These are phyloP conservation scores for Diloba caeruleocephala DNA, from an alignment of 2,888 invertebrate species.

Conservation along the genomic window DNA sequence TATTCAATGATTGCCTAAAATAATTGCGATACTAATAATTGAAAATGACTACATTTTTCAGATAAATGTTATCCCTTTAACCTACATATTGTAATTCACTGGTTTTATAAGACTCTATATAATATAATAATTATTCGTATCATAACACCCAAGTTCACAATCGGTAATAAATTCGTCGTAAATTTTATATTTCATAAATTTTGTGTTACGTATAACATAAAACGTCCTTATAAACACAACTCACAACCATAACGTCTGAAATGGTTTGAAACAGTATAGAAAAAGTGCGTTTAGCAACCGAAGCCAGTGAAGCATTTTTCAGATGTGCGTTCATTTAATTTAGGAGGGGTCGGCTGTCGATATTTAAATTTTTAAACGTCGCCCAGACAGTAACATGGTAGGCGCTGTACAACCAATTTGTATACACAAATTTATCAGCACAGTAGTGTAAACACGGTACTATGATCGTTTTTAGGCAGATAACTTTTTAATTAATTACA, in stretches of 20 bases:
- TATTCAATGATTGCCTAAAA: too few relatives aligned
- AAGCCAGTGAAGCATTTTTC: constrained; percentile 68
- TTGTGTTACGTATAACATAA: constrained; percentile 54
- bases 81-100: too few relatives aligned
- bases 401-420: constrained; percentile 75
- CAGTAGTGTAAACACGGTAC: constrained; percentile 54
- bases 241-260: constrained; percentile 60
- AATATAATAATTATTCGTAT: too few relatives aligned
- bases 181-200: neutral
- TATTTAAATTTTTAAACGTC: constrained; percentile 87
- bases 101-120: too few relatives aligned
- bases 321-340: constrained; percentile 78
- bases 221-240: constrained; percentile 43
- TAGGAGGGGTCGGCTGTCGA: constrained; percentile 80
- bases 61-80: too few relatives aligned
- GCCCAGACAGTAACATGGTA: constrained; percentile 69
- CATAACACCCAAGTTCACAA: too few relatives aligned
- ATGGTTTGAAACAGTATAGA: constrained; percentile 41
- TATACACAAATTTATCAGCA: constrained; percentile 78
- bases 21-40: too few relatives aligned
- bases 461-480: constrained; percentile 33
- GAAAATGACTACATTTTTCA: too few relatives aligned
- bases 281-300: constrained; percentile 57
- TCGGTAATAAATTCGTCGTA: too few relatives aligned
- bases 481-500: constrained; percentile 1